These are phyloP conservation scores for Coccyzus lansbergi DNA, from an alignment of 2,797 vertebrate genomes.

Conservation along the genomic window DNA sequence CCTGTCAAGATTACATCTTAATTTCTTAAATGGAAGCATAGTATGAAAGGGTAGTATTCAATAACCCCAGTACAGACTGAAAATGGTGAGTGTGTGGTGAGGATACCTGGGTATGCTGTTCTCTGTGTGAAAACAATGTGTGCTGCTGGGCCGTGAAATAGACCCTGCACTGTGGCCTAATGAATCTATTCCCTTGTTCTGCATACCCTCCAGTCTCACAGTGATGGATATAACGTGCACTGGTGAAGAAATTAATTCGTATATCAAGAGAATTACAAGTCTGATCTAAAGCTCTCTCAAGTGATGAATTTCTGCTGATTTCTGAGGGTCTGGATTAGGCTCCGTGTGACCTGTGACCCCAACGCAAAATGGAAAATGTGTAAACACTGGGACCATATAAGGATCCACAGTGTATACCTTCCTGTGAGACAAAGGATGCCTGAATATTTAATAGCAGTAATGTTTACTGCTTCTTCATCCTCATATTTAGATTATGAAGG, in stretches of 20 bases:
- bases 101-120: accelerated
- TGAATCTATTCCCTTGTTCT: background rate
- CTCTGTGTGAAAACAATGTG: accelerated
- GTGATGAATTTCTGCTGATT: background rate
- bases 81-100: background rate
- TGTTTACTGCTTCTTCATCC: background rate
- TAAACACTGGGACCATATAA: accelerated
- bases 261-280: background rate
- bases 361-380: background rate
- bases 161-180: background rate
- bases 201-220: accelerated
- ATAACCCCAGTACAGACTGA: accelerated
- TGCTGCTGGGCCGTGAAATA: background rate
- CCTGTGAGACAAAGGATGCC: background rate
- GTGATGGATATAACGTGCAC: accelerated
- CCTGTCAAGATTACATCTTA: background rate
- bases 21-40: background rate
- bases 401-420: background rate
- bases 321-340: background rate
- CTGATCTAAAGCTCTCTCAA: background rate
- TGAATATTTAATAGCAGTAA: background rate
- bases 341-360: background rate
- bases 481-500: background rate
- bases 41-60: background rate
- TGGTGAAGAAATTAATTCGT: background rate